Evolutionary conservation across 2,888 invertebrate genomes (phyloP), one percentile per base, ranked within the genome.

Genomic region (Elgonia sp.): DNA sequence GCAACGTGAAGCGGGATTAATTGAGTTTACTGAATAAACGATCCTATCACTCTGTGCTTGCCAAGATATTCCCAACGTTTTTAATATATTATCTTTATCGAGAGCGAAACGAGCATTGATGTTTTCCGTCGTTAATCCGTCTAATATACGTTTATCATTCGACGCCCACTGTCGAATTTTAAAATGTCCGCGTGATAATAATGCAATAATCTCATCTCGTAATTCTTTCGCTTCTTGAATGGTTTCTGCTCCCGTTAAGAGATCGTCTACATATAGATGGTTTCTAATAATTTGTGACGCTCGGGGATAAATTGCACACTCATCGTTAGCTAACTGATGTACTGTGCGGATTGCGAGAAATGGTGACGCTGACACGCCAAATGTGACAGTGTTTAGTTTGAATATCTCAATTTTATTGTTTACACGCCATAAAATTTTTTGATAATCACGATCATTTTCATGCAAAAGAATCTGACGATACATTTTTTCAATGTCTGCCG

Each of bases 81-180:
- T 72, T 0, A 55, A n/a, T 10, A 6, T 57, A 7, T 21, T 50
- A 14, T 14, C 39, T 18, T 72, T 57, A 14, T 55, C 29, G 10
- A 72, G 14, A 14, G 16, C 12, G 10, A 72, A 18, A 6, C 14
- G 12, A 9, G 40, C n/a, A 57, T 72, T 20, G 16, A 55, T 72
- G 16, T 20, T 16, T 18, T 20, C 12, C 1, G 12, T 29, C 3
- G 21, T 21, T n/a, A 69, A 29, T 16, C n/a, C 50, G n/a, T 12
- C 7, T 9, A 69, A 29, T 9, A 50, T n/a, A 16, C 42, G n/a
- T 14, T 20, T 0, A 21, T 72, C 18, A 18, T 72, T 72, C 0
- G 72, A 72, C 20, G 72, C 72, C 72, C 72, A 72, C 39, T 57
- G 72, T 7, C 72, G 20, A 7, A 72, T 72, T 12, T 72, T 55